Percentiles rank a stretch among this genome's conserved stretches.
Evolutionary conservation across 2,797 vertebrate genomes (phyloP).

Genomic region (Lemur catta): DNA sequence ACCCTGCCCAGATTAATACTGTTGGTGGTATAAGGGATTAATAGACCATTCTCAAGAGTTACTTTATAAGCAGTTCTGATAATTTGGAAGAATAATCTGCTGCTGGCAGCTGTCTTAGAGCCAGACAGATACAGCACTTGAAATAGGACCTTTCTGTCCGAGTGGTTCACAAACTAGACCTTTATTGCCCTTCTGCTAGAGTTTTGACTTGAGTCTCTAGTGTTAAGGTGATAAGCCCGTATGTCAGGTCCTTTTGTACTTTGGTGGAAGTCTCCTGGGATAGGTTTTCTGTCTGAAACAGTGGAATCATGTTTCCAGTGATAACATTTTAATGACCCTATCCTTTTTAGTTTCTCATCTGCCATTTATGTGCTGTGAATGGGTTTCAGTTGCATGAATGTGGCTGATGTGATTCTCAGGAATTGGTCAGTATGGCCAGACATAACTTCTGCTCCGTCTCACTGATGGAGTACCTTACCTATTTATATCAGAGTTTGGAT

Average conservation of each 20-base stretch:
- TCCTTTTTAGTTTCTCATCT: conserved; percentile 91
- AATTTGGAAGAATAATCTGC: conserved; percentile 89
- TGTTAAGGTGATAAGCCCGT: conserved; percentile 91
- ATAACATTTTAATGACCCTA: conserved; percentile 90
- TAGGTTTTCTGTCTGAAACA: conserved; percentile 90
- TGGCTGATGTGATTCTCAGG: conserved; percentile 86
- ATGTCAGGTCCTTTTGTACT: conserved; percentile 91
- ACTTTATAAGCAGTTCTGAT: conserved; percentile 93
- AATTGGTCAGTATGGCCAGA: conserved; percentile 93
- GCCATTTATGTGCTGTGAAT: conserved; percentile 92
- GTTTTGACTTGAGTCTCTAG: conserved; percentile 90
- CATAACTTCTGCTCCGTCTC: conserved; percentile 91
- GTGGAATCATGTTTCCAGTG: conserved; percentile 91
- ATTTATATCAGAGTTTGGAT: conserved; percentile 81
- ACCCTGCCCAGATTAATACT: conserved; percentile 91
- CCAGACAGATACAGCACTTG: conserved; percentile 90
- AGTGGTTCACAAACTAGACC: conserved; percentile 90
- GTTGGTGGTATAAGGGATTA: conserved; percentile 89
- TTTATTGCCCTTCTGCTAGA: conserved; percentile 89
- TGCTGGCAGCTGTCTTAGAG: conserved; percentile 90
- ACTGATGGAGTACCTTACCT: conserved; percentile 90
- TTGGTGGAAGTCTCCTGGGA: conserved; percentile 91
- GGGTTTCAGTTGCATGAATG: conserved; percentile 91
- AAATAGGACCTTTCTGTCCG: conserved; percentile 88
- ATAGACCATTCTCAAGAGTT: conserved; percentile 92